Base-by-base conservation (phyloP, 2,888 invertebrate genomes). In the Sicus ferrugineus region DNA sequence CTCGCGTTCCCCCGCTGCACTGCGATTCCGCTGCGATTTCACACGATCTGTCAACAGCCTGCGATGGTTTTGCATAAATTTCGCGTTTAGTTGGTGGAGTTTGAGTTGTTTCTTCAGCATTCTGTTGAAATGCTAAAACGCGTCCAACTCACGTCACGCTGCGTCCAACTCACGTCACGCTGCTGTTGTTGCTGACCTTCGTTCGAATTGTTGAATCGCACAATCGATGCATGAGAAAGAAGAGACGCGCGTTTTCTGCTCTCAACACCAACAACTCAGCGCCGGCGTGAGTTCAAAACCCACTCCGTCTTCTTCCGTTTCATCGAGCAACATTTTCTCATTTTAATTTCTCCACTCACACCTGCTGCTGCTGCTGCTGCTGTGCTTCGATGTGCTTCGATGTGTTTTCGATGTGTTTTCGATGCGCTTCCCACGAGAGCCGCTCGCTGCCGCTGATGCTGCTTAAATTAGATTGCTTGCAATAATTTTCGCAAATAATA, bases 41-140 rank as follows among this genome's bases (percentile, higher is more conserved):
- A n/a, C n/a, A n/a, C n/a, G n/a, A n/a, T n/a, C n/a, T n/a, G n/a
- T n/a, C n/a, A n/a, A n/a, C n/a, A n/a, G n/a, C n/a, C n/a, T 19
- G 52, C 52, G 52, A 52, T 52, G 21, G 21, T 52, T 50, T 52
- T 52, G n/a, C 52, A 52, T 52, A 19, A 52, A n/a, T 52, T 52
- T 52, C 21, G 7, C 11, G 38, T 38, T 38, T 38, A 38, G 6
- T 38, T 38, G 11, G 11, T 11, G 38, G 38, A 38, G 38, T 11
- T 38, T 38, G 11, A 42, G n/a, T 42, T 4, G 42, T n/a, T n/a
- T 42, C n/a, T n/a, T 9, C n/a, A 42, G 42, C n/a, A 9, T 42
- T 42, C 16, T 7, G 14, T 9, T n/a, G 42, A 42, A 0, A 1
- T 42, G 42, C 16, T 42, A 42, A 2, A 42, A 42, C 4, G 14